A percentile compares a stretch with the other conserved stretches of the same genome.
Evolutionary conservation across 2,888 invertebrate genomes (phyloP).

Genomic region (Beris chalybata): DNA sequence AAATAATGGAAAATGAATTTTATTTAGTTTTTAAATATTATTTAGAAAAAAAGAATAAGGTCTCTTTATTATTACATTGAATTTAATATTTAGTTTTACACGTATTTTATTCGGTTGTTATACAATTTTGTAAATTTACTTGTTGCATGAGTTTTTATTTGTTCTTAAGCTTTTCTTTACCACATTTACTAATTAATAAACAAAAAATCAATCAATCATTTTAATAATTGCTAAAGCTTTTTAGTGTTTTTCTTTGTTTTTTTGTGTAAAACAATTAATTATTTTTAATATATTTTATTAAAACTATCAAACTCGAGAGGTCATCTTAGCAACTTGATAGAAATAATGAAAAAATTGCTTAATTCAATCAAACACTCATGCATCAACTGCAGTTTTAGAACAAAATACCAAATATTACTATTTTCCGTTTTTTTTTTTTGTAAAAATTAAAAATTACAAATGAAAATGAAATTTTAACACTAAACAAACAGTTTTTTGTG

Average conservation of each 20-base stretch:
- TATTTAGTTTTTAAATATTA: conserved; percentile 1
- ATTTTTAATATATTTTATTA: background rate
- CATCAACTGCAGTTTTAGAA: conserved; percentile 16
- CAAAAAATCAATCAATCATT: conserved; percentile 1
- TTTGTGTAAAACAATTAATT: background rate
- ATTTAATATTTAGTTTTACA: background rate
- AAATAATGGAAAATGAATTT: background rate
- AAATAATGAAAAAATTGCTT: background rate
- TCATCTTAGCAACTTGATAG: too few relatives aligned
- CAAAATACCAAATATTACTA: background rate
- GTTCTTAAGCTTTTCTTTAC: conserved; percentile 31
- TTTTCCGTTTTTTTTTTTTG: background rate
- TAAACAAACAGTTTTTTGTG: conserved; percentile 16
- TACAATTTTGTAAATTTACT: conserved; percentile 32
- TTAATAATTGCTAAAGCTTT: conserved; percentile 1
- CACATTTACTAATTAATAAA: conserved; percentile 32
- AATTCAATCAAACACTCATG: conserved; percentile 27
- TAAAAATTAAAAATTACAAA: conserved; percentile 14
- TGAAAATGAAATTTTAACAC: conserved; percentile 17
- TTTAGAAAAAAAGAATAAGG: background rate
- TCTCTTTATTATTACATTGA: background rate
- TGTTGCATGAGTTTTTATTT: conserved; percentile 41
- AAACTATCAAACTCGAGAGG: too few relatives aligned
- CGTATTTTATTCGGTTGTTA: background rate
- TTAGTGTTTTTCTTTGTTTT: background rate